A percentile compares a stretch with the other conserved stretches of the same genome.
Evolutionary conservation across 2,888 invertebrate genomes (phyloP).

Genomic region (Drosophila colorata): DNA sequence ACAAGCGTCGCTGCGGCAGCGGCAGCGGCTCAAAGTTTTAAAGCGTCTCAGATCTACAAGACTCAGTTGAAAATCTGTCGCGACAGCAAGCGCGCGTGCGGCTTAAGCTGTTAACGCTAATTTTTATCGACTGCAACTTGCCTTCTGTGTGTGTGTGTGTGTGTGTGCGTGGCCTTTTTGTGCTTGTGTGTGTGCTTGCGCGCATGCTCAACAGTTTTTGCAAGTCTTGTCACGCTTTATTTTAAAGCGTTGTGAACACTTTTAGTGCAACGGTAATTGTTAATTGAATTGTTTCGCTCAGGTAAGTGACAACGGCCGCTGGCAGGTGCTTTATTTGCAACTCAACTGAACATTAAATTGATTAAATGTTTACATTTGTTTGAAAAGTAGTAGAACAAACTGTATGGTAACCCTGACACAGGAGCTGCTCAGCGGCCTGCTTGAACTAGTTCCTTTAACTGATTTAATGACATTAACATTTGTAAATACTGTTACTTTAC

Average conservation of each 20-base stretch:
- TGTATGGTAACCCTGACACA: slow-evolving; percentile 12
- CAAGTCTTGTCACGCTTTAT: slow-evolving; percentile 51
- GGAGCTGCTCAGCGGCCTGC: not conserved
- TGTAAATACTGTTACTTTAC: slow-evolving; percentile 8
- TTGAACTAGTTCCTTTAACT: slow-evolving; percentile 3
- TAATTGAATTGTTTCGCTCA: slow-evolving; percentile 41
- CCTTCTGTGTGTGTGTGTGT: slow-evolving; percentile 8
- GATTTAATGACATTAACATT: slow-evolving; percentile 2
- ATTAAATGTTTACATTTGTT: not conserved
- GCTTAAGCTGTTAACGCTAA: slow-evolving; percentile 61
- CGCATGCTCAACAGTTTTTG: slow-evolving; percentile 31
- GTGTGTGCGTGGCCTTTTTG: slow-evolving; percentile 12
- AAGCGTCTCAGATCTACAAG: slow-evolving; percentile 46
- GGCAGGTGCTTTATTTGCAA: slow-evolving; percentile 19
- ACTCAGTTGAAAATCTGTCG: slow-evolving; percentile 73
- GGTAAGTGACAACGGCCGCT: slow-evolving; percentile 44
- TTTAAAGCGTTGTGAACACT: slow-evolving; percentile 34
- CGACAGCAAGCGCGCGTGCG: slow-evolving; percentile 77
- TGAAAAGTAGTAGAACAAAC: not conserved
- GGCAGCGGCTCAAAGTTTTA: slow-evolving; percentile 51
- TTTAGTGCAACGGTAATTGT: slow-evolving; percentile 45
- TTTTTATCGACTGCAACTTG: slow-evolving; percentile 54
- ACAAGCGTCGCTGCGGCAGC: slow-evolving; percentile 23
- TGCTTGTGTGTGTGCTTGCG: slow-evolving; percentile 14
- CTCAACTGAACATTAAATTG: slow-evolving; percentile 22